Evolutionary conservation across 2,113 vertebrate genomes (phyloP).

Genomic region (Calcarius ornatus): DNA sequence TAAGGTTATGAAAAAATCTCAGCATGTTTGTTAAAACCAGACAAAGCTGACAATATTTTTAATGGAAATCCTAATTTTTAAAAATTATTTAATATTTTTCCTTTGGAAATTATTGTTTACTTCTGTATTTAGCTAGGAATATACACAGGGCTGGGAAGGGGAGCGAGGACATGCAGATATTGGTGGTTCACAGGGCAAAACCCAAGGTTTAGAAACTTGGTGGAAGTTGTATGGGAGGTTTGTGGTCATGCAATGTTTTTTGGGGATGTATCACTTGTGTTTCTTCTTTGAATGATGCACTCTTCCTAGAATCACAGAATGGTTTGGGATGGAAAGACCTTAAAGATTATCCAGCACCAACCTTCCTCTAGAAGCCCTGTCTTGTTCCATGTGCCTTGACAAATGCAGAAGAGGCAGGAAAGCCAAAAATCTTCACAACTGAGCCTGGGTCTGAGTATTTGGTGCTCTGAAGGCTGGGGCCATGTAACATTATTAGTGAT

Average conservation of each 20-base stretch:
- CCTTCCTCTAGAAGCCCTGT: background rate
- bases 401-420: background rate
- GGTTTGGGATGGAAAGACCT: background rate
- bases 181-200: background rate
- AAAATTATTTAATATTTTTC: background rate
- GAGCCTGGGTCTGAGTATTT: background rate
- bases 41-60: background rate
- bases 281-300: background rate
- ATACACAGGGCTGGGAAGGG: background rate
- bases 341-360: background rate
- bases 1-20: background rate
- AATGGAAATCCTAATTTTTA: background rate
- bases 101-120: background rate
- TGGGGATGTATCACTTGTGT: background rate
- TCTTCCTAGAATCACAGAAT: background rate
- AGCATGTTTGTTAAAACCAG: background rate
- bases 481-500: fast-evolving
- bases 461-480: background rate
- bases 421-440: background rate
- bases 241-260: fast-evolving
- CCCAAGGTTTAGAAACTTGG: background rate
- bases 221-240: background rate
- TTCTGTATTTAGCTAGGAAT: background rate
- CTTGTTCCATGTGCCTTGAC: background rate
- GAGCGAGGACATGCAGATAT: background rate